Evolutionary conservation across 1,140 invertebrate genomes (phyloP).

Genomic region (Lutraria rhynchaena): DNA sequence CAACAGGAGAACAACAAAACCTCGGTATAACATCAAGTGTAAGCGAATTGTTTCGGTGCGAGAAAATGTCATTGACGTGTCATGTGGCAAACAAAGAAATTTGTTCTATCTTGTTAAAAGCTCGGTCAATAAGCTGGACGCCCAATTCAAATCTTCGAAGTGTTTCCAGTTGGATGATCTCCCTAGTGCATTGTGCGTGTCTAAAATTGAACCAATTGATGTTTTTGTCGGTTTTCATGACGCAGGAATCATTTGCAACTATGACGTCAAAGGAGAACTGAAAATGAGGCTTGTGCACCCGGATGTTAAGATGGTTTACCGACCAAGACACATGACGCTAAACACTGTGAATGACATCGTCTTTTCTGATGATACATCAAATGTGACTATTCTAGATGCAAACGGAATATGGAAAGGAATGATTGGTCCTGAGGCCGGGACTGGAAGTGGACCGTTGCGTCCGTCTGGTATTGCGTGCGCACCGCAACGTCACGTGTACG

Average conservation of each 20-base stretch:
- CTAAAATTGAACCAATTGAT: not conserved
- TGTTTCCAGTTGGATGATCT: conserved; percentile 23
- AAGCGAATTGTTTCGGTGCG: conserved; percentile 19
- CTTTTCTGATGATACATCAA: conserved; percentile 53
- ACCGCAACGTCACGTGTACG: conserved; percentile 41
- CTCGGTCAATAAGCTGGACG: conserved; percentile 5
- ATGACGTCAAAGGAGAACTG: conserved; percentile 7
- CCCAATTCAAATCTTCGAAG: conserved; percentile 15
- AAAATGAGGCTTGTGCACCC: conserved; percentile 26
- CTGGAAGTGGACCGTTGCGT: conserved; percentile 27
- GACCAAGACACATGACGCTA: conserved; percentile 28
- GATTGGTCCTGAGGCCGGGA: conserved; percentile 38
- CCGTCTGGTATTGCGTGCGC: conserved; percentile 48
- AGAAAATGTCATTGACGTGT: conserved; percentile 43
- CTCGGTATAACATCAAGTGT: conserved; percentile 23
- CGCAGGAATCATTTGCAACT: conserved; percentile 41
- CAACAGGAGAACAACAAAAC: conserved; percentile 22
- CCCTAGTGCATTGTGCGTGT: conserved; percentile 41
- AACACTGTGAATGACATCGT: conserved; percentile 39
- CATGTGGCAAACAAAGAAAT: conserved; percentile 15
- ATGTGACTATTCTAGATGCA: conserved; percentile 40
- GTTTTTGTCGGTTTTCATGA: conserved; percentile 44
- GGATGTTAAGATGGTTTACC: conserved; percentile 39
- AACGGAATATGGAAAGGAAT: conserved; percentile 51
- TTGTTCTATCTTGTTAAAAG: conserved; percentile 21